These are phyloP conservation scores for Polyergus mexicanus DNA, from an alignment of 1,140 invertebrate species.

Conservation along the genomic window DNA sequence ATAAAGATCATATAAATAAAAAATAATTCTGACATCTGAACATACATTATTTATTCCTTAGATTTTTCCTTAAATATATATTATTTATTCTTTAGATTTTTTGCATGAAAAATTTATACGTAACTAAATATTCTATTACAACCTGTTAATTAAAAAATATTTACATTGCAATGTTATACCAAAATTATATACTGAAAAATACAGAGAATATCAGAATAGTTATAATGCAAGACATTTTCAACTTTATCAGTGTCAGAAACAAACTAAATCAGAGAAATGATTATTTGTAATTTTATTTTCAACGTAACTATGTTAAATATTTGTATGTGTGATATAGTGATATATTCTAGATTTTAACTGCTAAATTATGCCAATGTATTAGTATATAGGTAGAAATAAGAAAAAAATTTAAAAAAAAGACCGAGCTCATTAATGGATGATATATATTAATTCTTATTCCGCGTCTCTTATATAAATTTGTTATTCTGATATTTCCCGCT, in stretches of 20 bases:
- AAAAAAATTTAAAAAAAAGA: no score
- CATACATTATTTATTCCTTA: constrained; percentile 21
- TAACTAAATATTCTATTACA: constrained; percentile 52
- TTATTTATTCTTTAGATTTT: constrained; percentile 42
- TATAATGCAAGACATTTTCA: background rate
- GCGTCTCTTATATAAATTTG: no score
- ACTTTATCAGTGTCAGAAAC: background rate
- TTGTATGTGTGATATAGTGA: no score
- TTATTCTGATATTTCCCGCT: no score
- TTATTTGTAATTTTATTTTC: background rate
- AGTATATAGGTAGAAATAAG: no score
- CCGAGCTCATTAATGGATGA: no score
- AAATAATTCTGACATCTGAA: constrained; percentile 38
- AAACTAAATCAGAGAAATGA: background rate
- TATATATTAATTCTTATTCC: no score
- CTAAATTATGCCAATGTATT: no score
- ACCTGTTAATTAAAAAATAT: constrained; percentile 80
- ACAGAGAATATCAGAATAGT: constrained; percentile 35
- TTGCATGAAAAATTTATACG: constrained; percentile 61
- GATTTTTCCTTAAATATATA: background rate
- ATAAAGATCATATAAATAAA: constrained; percentile 48
- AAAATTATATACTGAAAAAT: constrained; percentile 25
- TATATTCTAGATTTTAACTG: no score
- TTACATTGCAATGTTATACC: constrained; percentile 68
- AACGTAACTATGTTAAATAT: background rate